Evolutionary conservation across 2,888 invertebrate species (phyloP), one percentile per base, ranked within the genome.

Genomic region (Drosophila cognata): DNA sequence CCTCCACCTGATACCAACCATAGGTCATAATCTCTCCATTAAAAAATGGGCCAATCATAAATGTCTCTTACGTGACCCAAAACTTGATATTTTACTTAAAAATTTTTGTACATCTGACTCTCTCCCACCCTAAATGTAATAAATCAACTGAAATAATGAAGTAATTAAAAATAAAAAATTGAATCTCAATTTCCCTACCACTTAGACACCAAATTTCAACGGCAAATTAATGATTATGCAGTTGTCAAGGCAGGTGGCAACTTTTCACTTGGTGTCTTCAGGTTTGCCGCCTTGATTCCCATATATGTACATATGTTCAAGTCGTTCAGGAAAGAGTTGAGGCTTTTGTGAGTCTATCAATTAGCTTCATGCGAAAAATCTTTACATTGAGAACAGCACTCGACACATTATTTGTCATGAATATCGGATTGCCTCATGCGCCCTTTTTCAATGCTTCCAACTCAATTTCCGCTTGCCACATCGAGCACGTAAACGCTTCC

Each of bases 381-480:
- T 6, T 21, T 11, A 6, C 55, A 46, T 35, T 46, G 48, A 36
- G 25, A 33, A 13, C 57, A 31, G 13, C n/a, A 29, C 31, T 28
- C 21, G 18, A 31, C 16, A 21, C 35, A 10, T 46, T 64, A 62
- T 51, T 33, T 10, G 4, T 35, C 21, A 11, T 29, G 52, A 57
- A 62, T 60, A 77, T 65, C 66, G 51, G 66, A 77, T 77, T 71
- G 63, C 38, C 38, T 11, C 33, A n/a, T 46, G 53, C 25, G 33
- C 10, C 38, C 33, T 38, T 74, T 50, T 48, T 25, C 57, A 73
- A 36, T 58, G 55, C 38, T 38, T 43, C 18, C 77, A 70, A 67
- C 79, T 81, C 81, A 84, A 84, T 84, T 84, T 84, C 88, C 88
- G 88, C 59, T 60, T 57, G 36, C 51, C 61, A 38, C 61, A 52